phyloP scores from a whole-genome alignment of 2,797 vertebrate genomes.

The Staurois parvus region DNA sequence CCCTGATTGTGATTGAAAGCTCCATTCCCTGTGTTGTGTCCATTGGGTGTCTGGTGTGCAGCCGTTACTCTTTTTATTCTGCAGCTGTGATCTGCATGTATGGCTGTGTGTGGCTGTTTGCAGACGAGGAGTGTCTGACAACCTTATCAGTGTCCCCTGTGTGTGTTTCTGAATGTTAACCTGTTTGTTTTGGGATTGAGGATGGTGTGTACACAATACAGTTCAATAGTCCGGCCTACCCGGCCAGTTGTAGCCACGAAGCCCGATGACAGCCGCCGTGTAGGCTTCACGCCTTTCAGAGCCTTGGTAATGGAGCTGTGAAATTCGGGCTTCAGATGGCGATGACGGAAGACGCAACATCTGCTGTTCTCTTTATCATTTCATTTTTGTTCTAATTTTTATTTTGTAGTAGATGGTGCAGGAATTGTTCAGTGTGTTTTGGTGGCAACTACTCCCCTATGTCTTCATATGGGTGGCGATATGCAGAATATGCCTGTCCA shows the following conservation, averaged over 20 bases:
- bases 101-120: background rate
- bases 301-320: background rate
- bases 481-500: too few species aligned
- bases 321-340: background rate
- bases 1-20: too few species aligned
- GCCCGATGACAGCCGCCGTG: background rate
- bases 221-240: background rate
- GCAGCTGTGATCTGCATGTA: background rate
- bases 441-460: too few species aligned
- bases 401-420: too few species aligned
- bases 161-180: background rate
- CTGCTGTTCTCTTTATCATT: too few species aligned
- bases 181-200: slow-evolving; percentile 5
- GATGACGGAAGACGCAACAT: background rate
- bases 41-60: too few species aligned
- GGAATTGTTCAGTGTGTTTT: too few species aligned
- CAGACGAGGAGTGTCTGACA: background rate
- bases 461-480: too few species aligned
- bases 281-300: too few species aligned
- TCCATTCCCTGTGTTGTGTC: too few species aligned
- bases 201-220: background rate
- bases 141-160: background rate
- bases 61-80: background rate
- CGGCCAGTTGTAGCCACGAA: background rate
- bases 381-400: too few species aligned